Base-by-base conservation (phyloP, 2,113 vertebrate species). In the Marcusenius ussheri region DNA sequence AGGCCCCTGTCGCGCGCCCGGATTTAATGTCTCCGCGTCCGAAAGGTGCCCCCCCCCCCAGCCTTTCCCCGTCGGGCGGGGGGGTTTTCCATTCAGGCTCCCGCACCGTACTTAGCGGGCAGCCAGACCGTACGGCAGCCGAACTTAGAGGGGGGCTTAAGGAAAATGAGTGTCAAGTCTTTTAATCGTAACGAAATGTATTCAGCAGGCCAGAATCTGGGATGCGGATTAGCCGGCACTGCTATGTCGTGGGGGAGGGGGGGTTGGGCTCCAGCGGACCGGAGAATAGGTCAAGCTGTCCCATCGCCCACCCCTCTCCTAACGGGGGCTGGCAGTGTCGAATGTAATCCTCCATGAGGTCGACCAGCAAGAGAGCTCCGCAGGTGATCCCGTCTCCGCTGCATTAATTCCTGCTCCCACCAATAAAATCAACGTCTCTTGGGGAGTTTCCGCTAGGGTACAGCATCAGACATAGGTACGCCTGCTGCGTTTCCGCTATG, bases 61-160 rank as follows among this genome's bases (percentile, higher is more conserved):
- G 85, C 35, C 49, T 58, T 70, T 10, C 21, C 93, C 35, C 35
- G 94, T 94, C 94, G 88, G 80, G 93, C 62, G 49, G 92, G 93
- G 93, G 90, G 94, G 95, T 95, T 93, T 93, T 93, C 94, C 94
- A 92, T 91, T 95, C 89, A 94, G 94, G 10, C 62, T 93, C 94
- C 94, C 94, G 93, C 45, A 93, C 95, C 94, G 93, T 95, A 95
- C 96, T 96, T 96, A 96, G 95, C 91, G 91, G 91, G 94, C 93
- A 93, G 93, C 92, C 91, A 91, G 92, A 91, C 94, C 49, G 15
- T 62, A 91, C 92, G 92, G 92, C 89, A 86, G 42, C n/a, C 13
- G 56, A 93, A 93, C 94, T 95, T 95, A 95, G 93, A 92, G 91
- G 92, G 95, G 62, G 94, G 94, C 92, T 93, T 91, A 92, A 91